These are phyloP conservation scores for Anadara kagoshimensis DNA, from an alignment of 1,140 invertebrate species.

Conservation along the genomic window DNA sequence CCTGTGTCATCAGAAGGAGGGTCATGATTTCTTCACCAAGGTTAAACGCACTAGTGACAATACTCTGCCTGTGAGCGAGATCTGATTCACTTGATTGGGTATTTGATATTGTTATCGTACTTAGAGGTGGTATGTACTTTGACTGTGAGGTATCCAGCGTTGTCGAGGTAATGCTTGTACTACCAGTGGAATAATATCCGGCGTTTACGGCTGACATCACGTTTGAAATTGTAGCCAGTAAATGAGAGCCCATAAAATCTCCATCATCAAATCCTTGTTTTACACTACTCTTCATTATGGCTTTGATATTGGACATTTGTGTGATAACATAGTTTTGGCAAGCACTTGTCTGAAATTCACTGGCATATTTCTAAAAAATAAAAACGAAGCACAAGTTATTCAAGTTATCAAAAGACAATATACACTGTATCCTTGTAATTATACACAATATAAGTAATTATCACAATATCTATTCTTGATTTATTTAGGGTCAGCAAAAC, in stretches of 20 bases:
- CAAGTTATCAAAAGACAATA: too few species aligned
- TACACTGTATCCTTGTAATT: too few species aligned
- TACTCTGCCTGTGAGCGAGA: slow-evolving; percentile 30
- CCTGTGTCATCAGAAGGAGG: slow-evolving; percentile 39
- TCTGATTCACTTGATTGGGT: slow-evolving; percentile 7
- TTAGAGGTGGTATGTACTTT: slow-evolving; percentile 19
- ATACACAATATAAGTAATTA: too few species aligned
- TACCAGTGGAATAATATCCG: slow-evolving; percentile 27
- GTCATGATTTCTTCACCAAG: slow-evolving; percentile 47
- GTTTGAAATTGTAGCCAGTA: slow-evolving; percentile 46
- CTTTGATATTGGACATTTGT: slow-evolving; percentile 40
- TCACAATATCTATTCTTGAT: too few species aligned
- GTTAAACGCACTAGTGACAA: slow-evolving; percentile 35
- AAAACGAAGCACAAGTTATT: too few species aligned
- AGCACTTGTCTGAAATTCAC: slow-evolving; percentile 50
- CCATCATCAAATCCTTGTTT: slow-evolving; percentile 44
- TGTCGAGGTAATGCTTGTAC: slow-evolving; percentile 21
- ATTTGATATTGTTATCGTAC: slow-evolving; percentile 4
- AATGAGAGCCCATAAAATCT: slow-evolving; percentile 41
- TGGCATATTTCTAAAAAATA: slow-evolving; percentile 47
- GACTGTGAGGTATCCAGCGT: slow-evolving; percentile 7
- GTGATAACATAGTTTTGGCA: slow-evolving; percentile 40
- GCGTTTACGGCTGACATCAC: slow-evolving; percentile 48
- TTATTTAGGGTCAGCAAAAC: too few species aligned
- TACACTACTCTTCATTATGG: slow-evolving; percentile 28